Conservation (phyloP, 2,797 vertebrate species). For the Nyctibius grandis region DNA sequence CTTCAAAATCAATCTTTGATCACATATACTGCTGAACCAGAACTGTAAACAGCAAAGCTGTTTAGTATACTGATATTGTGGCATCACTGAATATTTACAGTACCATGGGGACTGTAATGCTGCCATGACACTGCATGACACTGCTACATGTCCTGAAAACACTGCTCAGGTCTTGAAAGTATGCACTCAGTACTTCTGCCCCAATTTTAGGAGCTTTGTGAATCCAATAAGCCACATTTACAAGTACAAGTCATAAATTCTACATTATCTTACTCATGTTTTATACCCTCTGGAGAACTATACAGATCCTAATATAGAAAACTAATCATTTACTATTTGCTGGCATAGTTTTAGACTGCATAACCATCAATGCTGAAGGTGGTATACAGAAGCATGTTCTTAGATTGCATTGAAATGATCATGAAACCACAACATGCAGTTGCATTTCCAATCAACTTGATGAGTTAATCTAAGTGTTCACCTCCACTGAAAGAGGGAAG, state of each 20-base stretch:
- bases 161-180: not conserved
- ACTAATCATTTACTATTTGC: not conserved
- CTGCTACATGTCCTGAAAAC: not conserved
- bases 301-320: not conserved
- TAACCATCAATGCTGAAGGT: not conserved
- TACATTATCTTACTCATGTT: not conserved
- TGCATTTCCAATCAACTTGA: not conserved
- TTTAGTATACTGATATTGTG: not conserved
- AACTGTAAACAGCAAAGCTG: not conserved
- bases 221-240: not conserved
- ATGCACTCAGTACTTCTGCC: not conserved
- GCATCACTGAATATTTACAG: not conserved
- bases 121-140: not conserved
- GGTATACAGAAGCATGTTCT: not conserved
- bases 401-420: not conserved
- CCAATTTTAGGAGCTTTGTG: not conserved
- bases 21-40: not conserved
- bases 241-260: not conserved
- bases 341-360: not conserved
- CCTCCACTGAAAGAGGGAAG: not conserved
- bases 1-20: not conserved
- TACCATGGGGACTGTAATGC: not conserved
- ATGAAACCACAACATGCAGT: not conserved
- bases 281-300: not conserved
- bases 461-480: not conserved